Base-by-base conservation (phyloP, 1,140 invertebrate genomes). In the Megalopta genalis region DNA sequence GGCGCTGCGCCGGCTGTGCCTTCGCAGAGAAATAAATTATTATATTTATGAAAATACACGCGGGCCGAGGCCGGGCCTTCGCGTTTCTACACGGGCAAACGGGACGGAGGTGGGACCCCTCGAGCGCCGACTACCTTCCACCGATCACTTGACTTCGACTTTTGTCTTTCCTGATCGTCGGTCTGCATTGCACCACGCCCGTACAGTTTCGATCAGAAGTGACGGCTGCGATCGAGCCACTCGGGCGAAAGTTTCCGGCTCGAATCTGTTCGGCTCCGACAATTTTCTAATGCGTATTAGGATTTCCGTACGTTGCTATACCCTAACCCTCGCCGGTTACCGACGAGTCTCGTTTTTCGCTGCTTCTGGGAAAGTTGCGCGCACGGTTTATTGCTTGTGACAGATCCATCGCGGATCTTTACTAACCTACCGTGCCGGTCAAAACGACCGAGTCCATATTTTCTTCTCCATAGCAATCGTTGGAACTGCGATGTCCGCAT, bases 11-110 rank as follows among this genome's bases (percentile, higher is more conserved):
- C 85, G 82, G 84, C 85, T 89, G 88, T 89, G 88, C 80, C 85
- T 77, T 76, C 21, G 57, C 74, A 82, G 80, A 78, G 76, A 83
- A 84, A 86, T 88, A 88, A 89, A 89, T 89, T 86, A 88, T 89
- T 89, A 84, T 88, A 84, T 86, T 89, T 86, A 86, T 81, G 80
- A 82, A 86, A 84, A 84, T 86, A 82, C 83, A 77, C 78, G 62
- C 75, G 68, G 46, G 49, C 46, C 12, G 42, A 1, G 42, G 42
- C n/a, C 57, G 60, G 77, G 49, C 42, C 42, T 46, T 14, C 42
- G 42, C 14, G 42, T 46, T 46, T 14, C 14, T 14, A 12, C 14
- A 46, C 14, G 42, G 10, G 42, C 14, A 12, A 46, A 12, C 42
- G 42, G 42, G 42, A 78, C 77, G 73, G 65, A 77, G 73, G 78